Conservation (phyloP, 2,888 invertebrate species). For the Torymus texanus region DNA sequence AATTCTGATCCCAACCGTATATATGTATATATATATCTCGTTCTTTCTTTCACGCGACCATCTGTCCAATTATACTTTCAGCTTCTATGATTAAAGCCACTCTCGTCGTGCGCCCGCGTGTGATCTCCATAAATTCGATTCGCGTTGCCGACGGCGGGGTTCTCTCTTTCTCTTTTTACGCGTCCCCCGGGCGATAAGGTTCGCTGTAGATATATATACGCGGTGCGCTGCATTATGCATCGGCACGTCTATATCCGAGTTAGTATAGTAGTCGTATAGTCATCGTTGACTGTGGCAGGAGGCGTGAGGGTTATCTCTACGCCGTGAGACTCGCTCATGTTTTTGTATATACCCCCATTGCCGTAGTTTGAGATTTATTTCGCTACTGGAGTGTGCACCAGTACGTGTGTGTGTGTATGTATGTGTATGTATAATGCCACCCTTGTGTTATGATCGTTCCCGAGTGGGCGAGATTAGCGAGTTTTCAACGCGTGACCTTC, state of each 20-base stretch:
- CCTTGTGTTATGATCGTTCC: constrained; percentile 6
- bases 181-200: constrained; percentile 16
- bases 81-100: constrained; percentile 53
- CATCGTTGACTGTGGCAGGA: not conserved
- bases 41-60: constrained; percentile 5
- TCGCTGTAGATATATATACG: not conserved
- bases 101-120: constrained; percentile 10
- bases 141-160: constrained; percentile 27
- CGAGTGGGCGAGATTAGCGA: constrained; percentile 20
- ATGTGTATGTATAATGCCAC: not conserved
- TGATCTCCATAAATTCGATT: constrained; percentile 55
- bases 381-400: not conserved
- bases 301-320: not conserved
- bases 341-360: not conserved
- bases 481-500: not conserved
- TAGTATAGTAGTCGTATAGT: too few species aligned
- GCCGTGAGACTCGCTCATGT: not conserved
- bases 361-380: constrained; percentile 30
- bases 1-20: not conserved
- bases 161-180: constrained; percentile 27
- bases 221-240: constrained; percentile 65
- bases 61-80: constrained; percentile 52
- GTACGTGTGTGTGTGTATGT: too few species aligned
- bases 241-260: constrained; percentile 62
- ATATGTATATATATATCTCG: too few species aligned